Base-by-base conservation (phyloP, 2,888 invertebrate genomes). In the Mongoloraphidia duomilia region DNA sequence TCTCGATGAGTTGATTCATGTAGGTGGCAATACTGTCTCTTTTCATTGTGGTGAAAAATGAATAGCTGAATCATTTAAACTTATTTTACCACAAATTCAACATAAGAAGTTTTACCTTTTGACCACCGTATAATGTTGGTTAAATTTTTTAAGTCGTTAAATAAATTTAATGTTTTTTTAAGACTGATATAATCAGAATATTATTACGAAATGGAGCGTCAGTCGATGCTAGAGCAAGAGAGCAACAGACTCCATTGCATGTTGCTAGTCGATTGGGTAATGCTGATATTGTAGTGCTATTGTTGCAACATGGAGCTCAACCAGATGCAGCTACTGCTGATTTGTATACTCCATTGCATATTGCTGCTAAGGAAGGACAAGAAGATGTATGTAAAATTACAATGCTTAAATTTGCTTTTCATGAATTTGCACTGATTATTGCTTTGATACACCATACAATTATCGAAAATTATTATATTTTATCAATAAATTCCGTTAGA, bases 351-450 rank as follows among this genome's bases (percentile, higher is more conserved):
- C 90, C 96, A 0, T 72, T 97, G 36, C 97, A 97, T 65, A 95
- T 97, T 59, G 95, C 96, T 6, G 92, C 95, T 46, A 97, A 97
- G 67, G 95, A 96, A 67, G 94, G 94, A 57, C 90, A 91, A 66
- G 88, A 90, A 66, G 87, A 89, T 67, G 75, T 74, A 61, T 61
- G 46, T 49, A 17, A 26, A 26, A 26, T 26, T 26, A 6, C 26
- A 26, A 26, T 26, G 26, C 26, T 26, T 26, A 2, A 17, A 17
- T 17, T 17, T 17, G 17, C 26, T 26, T 26, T 26, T 26, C 3
- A 6, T 26, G 26, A 26, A 26, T 26, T 26, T 3, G 26, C 26
- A 26, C 6, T n/a, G n/a, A n/a, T n/a, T n/a, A n/a, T n/a, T n/a
- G 17, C 4, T 3, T 6, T 26, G 6, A 26, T 26, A 6, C 26